phyloP scores from a whole-genome alignment of 2,888 invertebrate genomes.

The Acleris literana region DNA sequence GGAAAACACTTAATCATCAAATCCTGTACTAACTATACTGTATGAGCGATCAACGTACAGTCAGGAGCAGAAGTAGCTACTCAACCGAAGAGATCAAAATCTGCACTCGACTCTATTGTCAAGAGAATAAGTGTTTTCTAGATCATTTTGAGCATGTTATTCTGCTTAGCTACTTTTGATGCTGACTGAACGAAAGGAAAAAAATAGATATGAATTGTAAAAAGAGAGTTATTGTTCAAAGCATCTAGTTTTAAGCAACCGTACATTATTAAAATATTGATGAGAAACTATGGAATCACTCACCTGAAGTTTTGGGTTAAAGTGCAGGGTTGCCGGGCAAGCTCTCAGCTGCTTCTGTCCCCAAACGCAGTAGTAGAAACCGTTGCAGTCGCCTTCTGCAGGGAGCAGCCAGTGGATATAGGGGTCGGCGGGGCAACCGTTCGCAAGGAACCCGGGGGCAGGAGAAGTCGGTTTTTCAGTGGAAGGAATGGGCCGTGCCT shows the following conservation, averaged over 20 bases:
- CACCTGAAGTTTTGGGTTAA: constrained; percentile 36
- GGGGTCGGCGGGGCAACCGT: constrained; percentile 66
- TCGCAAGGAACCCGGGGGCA: constrained; percentile 50
- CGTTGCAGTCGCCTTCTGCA: constrained; percentile 34
- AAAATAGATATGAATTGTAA: no score
- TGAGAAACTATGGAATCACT: background rate
- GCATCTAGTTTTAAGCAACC: background rate
- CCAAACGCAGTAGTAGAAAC: constrained; percentile 40
- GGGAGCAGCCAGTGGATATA: constrained; percentile 32
- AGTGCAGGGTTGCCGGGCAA: constrained; percentile 34
- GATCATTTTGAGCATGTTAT: no score
- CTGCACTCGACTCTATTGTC: no score
- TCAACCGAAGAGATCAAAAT: no score
- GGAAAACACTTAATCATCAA: no score
- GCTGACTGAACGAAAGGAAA: no score
- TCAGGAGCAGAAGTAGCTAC: no score
- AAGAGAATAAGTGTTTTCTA: no score
- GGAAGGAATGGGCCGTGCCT: background rate
- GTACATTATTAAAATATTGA: background rate
- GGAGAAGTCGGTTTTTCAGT: constrained; percentile 37
- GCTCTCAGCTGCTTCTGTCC: constrained; percentile 27
- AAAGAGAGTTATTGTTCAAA: no score
- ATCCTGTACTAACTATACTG: no score
- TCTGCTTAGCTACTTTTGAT: no score
- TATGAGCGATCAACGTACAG: no score